These are phyloP conservation scores for Salvelinus namaycush DNA, from an alignment of 2,113 vertebrate genomes.

Conservation along the genomic window DNA sequence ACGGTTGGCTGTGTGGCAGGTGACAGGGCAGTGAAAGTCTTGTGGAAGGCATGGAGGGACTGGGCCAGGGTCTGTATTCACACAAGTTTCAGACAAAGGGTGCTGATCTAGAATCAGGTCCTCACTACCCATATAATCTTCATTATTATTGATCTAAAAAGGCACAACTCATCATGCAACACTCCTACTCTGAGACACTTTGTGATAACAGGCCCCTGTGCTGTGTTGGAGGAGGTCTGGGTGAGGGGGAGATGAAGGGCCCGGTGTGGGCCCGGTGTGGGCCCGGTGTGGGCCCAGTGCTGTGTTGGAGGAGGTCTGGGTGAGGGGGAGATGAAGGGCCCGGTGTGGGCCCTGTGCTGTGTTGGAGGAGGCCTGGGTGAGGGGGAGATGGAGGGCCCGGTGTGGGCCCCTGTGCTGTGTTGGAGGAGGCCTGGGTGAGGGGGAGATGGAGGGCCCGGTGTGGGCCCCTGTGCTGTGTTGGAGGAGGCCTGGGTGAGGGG, in stretches of 20 bases:
- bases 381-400: conserved; percentile 7
- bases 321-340: conserved; percentile 10
- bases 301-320: background rate
- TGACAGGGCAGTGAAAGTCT: background rate
- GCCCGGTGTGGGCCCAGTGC: conserved; percentile 22
- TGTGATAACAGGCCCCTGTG: background rate
- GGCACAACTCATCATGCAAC: background rate
- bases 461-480: background rate
- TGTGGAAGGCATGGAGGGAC: background rate
- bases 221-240: background rate
- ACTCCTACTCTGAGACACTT: background rate
- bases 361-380: conserved; percentile 21
- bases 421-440: conserved; percentile 20
- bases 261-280: conserved; percentile 12
- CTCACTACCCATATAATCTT: too few species aligned
- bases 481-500: background rate
- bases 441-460: too few species aligned
- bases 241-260: conserved; percentile 1
- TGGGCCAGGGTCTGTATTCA: background rate
- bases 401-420: conserved; percentile 45
- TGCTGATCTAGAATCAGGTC: too few species aligned
- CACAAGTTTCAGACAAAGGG: too few species aligned
- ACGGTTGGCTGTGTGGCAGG: background rate
- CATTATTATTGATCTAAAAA: background rate
- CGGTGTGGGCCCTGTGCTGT: conserved; percentile 41